Percentiles rank a stretch among this genome's conserved stretches.
Evolutionary conservation across 1,140 invertebrate genomes (phyloP).

Genomic region (Gryllus bimaculatus): DNA sequence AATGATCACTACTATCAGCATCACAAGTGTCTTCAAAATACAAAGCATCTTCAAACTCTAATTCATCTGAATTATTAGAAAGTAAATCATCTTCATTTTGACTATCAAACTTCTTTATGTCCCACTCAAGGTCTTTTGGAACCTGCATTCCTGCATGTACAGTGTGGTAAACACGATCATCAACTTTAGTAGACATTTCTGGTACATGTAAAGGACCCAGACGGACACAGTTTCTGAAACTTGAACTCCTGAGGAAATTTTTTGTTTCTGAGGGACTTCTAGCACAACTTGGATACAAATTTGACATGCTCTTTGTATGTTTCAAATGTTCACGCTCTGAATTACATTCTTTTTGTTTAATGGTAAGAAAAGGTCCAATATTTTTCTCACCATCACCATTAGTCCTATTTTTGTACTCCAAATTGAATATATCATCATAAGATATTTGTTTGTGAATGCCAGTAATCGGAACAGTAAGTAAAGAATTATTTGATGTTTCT

Average conservation of each 20-base stretch:
- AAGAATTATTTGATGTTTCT: not conserved
- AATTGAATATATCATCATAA: not conserved
- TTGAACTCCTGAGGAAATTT: not conserved
- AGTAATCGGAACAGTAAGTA: not conserved
- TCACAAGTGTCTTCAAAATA: conserved; percentile 9
- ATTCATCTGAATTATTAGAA: conserved; percentile 7
- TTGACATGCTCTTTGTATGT: not conserved
- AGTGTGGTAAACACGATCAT: conserved; percentile 19
- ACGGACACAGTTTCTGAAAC: too few relatives aligned
- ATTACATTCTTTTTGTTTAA: not conserved
- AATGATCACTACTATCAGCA: not conserved
- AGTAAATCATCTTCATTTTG: not conserved
- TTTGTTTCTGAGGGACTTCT: not conserved
- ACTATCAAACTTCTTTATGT: not conserved
- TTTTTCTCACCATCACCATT: not conserved
- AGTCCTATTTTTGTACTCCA: not conserved
- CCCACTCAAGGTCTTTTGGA: conserved; percentile 4
- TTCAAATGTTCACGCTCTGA: not conserved
- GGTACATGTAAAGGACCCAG: not conserved
- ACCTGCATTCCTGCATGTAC: conserved; percentile 20
- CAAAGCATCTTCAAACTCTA: conserved; percentile 9
- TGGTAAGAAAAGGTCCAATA: not conserved
- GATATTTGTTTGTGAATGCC: not conserved
- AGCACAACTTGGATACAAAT: not conserved
- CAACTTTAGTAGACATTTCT: not conserved